These are phyloP conservation scores for Andrena chrysosceles DNA, from an alignment of 2,888 invertebrate species.

Conservation along the genomic window DNA sequence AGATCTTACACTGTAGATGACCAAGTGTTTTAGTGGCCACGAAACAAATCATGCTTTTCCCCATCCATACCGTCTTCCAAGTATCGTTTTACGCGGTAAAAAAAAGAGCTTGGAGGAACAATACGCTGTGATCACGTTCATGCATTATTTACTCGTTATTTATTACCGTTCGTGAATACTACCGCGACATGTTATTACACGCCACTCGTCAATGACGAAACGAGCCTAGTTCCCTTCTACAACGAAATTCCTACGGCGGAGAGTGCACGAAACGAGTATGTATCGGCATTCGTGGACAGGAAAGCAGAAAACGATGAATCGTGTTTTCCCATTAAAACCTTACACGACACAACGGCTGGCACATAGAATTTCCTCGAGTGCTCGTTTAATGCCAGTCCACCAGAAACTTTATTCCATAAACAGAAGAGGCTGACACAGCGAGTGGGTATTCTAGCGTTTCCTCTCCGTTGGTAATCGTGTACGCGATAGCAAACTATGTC, in stretches of 20 bases:
- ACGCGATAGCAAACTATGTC: constrained; percentile 26
- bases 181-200: not conserved
- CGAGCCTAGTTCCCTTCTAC: not conserved
- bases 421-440: constrained; percentile 8
- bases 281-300: not conserved
- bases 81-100: not conserved
- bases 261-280: not conserved
- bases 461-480: constrained; percentile 32
- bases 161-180: not conserved
- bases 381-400: not conserved
- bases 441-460: constrained; percentile 12
- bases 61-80: not conserved
- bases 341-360: not conserved
- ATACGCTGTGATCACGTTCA: not conserved
- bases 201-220: constrained; percentile 5
- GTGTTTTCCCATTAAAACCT: not conserved
- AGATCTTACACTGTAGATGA: not conserved
- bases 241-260: not conserved
- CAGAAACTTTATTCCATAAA: constrained; percentile 12
- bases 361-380: not conserved
- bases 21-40: not conserved
- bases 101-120: not conserved
- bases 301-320: constrained; percentile 5
- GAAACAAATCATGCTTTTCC: not conserved
- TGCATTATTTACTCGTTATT: constrained; percentile 1